Conservation (phyloP, 2,888 invertebrate species). For the Cephus spinipes region DNA sequence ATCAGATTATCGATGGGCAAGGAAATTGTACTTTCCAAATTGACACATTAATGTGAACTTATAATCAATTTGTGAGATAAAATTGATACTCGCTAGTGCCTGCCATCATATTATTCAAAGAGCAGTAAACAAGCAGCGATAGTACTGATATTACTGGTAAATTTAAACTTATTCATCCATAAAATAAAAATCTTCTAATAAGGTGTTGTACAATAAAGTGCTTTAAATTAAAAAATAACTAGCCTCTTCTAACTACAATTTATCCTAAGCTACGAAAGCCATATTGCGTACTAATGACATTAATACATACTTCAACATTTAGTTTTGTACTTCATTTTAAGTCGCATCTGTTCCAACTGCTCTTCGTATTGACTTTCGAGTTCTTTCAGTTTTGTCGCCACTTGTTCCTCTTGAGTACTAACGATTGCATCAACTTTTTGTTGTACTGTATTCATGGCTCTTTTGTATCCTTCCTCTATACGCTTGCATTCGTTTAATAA, state of each 20-base stretch:
- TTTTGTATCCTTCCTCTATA: conserved; percentile 73
- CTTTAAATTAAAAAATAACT: conserved; percentile 60
- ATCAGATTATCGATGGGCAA: not conserved
- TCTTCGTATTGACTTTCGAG: conserved; percentile 50
- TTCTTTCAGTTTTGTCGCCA: conserved; percentile 51
- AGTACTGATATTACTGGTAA: conserved; percentile 6
- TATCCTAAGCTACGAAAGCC: conserved; percentile 52
- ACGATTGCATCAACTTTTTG: conserved; percentile 69
- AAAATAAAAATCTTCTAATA: conserved; percentile 37
- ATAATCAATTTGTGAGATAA: not conserved
- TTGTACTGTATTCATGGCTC: conserved; percentile 70
- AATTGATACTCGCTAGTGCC: not conserved
- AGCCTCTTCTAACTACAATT: conserved; percentile 63
- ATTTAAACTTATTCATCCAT: conserved; percentile 43
- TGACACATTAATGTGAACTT: not conserved
- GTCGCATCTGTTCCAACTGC: conserved; percentile 57
- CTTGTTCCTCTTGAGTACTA: conserved; percentile 68
- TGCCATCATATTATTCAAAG: not conserved
- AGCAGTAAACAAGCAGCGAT: not conserved
- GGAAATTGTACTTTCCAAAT: not conserved
- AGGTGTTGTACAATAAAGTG: conserved; percentile 61
- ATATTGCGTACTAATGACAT: conserved; percentile 30
- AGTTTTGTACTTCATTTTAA: conserved; percentile 61
- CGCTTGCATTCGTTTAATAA: conserved; percentile 74
- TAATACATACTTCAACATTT: conserved; percentile 60